Base-by-base conservation (phyloP, 2,888 invertebrate genomes). In the Plagiodera versicolora region DNA sequence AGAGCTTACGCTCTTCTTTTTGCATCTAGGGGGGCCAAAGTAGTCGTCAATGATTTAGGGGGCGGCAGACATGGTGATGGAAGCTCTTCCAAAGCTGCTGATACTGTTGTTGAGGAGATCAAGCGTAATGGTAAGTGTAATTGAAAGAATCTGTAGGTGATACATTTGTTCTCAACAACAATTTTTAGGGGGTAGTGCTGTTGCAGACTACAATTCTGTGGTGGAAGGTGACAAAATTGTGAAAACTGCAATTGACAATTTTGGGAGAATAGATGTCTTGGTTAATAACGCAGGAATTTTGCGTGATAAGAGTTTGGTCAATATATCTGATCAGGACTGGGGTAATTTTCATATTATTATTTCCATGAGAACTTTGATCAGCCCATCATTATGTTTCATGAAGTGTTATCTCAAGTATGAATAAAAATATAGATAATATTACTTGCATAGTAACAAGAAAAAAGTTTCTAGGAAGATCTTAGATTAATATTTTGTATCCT, bases 241-340 rank as follows among this genome's bases (percentile, higher is more conserved):
- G 58, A 87, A 96, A 79, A 96, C 98, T n/a, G 98, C 98, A 1
- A 83, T 99, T 48, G 90, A 96, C 73, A 89, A 90, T 65, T 99
- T 91, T 82, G 98, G 95, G 14, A 84, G 93, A 54, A 81, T 95
- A 54, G 98, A 99, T 81, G 90, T 99, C 75, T 82, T 99, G 56
- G 87, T 99, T 63, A 99, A 99, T 80, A 99, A 99, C 87, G 99
- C 99, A 61, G 99, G 99, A 24, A 98, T 99, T 76, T 84, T 99
- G 53, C 85, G 98, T 65, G 99, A 99, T 82, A 91, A 88, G 78
- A 95, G 96, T 72, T 92, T 99, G 79, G 82, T 86, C 0, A 92
- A 95, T 75, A 94, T 94, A 81, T 87, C 91, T 9, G 92, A 95
- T 61, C 84, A 87, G 52, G 92, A 93, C 76, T 93, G 92, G 92